Base-by-base conservation (phyloP, 1,140 invertebrate genomes). In the Ostrea denselamellosa region DNA sequence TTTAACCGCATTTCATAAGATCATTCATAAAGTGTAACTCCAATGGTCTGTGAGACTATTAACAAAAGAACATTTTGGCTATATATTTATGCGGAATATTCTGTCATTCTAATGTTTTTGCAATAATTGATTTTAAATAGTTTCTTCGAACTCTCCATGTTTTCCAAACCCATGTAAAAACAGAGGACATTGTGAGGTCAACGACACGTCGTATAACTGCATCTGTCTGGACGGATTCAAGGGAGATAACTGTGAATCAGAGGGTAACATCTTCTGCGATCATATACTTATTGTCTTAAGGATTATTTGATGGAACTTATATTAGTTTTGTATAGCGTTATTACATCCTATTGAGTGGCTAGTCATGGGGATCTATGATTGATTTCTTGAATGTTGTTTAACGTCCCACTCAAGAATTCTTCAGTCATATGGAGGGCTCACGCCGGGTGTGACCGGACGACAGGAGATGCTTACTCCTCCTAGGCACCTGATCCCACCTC, bases 121-220 rank as follows among this genome's bases (percentile, higher is more conserved):
- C 8, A 5, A 34, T 8, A 0, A 0, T 0, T 17, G 44, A 2
- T 25, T 19, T 52, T 83, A 12, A 8, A 44, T 53, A 14, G 7
- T 83, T 19, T 83, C 10, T 53, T 44, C 44, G 4, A 44, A 83
- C 25, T 53, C 44, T 7, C 82, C 82, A n/a, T 83, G 82, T 54
- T 83, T 53, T 52, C 82, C 82, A 0, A 83, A 83, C 53, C 82
- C 51, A 2, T 83, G 82, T 54, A 83, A 83, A 9, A 83, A 83
- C 52, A 54, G 82, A n/a, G 82, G 82, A n/a, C 19, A 53, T 17
- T 83, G 82, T 54, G 9, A 22, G 0, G 52, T 54, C 44, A 5
- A 83, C 44, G 52, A 19, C 12, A 25, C 44, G 3, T n/a, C 44
- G 8, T 83, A 83, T 4, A 52, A 17, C 7, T 83, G 82, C 4